phyloP scores from a whole-genome alignment of 2,888 invertebrate species.

The Andrena fulva region DNA sequence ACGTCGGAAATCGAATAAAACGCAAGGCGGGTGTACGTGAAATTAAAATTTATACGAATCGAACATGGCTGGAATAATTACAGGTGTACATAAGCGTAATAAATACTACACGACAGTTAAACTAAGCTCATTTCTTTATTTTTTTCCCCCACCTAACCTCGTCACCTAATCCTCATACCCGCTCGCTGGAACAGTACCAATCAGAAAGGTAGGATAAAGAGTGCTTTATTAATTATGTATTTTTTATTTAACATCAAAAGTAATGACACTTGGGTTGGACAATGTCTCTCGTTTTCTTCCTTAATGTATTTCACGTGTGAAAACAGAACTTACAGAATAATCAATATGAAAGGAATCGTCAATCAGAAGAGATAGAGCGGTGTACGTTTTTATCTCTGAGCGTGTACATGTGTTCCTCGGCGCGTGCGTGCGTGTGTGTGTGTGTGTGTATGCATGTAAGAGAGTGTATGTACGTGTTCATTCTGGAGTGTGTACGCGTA shows the following conservation, averaged over 20 bases:
- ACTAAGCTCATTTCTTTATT: background rate
- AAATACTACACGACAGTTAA: conserved; percentile 40
- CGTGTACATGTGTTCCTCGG: conserved; percentile 60
- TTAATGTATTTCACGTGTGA: conserved; percentile 79
- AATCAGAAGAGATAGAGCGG: conserved; percentile 81
- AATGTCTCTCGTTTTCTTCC: conserved; percentile 82
- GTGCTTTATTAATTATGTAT: conserved; percentile 81
- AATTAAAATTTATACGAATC: conserved; percentile 51
- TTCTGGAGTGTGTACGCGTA: conserved; percentile 67
- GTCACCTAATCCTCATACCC: background rate
- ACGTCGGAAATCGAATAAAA: conserved; percentile 38
- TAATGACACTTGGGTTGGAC: conserved; percentile 85
- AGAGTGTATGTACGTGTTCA: conserved; percentile 46
- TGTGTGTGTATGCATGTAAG: conserved; percentile 42
- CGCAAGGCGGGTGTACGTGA: conserved; percentile 15
- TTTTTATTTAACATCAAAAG: conserved; percentile 85
- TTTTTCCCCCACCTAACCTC: background rate
- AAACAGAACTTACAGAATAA: conserved; percentile 83
- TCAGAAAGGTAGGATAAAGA: conserved; percentile 62
- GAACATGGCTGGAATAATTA: conserved; percentile 41
- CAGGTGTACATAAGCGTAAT: conserved; percentile 55
- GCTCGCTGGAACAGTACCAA: conserved; percentile 19
- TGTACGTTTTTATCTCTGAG: conserved; percentile 69
- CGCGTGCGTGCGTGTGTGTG: conserved; percentile 59
- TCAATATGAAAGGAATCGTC: conserved; percentile 82